Conservation (phyloP, 2,888 invertebrate species). For the Mesorhabditis spiculigera region DNA sequence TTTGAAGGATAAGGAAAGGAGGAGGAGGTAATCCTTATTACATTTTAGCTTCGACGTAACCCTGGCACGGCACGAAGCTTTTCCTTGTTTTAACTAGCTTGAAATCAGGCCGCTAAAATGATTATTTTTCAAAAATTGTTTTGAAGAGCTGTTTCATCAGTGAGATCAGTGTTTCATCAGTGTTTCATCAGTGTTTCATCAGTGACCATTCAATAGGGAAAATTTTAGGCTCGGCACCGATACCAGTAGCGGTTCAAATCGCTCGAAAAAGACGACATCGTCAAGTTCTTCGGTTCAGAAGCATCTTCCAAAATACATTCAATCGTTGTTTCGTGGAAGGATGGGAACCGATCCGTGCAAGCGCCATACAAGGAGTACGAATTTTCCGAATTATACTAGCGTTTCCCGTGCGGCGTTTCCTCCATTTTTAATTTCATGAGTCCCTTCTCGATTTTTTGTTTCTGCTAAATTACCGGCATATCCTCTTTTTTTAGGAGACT, state of each 20-base stretch:
- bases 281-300: constrained; percentile 52
- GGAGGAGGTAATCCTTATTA: constrained; percentile 38
- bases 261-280: constrained; percentile 56
- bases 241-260: constrained; percentile 52
- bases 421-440: constrained; percentile 10
- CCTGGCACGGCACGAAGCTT: background rate
- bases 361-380: constrained; percentile 40
- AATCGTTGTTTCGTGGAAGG: constrained; percentile 54
- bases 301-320: constrained; percentile 56
- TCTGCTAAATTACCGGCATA: too few relatives aligned
- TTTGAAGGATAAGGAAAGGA: constrained; percentile 46
- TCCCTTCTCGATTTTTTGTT: too few relatives aligned
- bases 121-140: background rate
- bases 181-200: too few relatives aligned
- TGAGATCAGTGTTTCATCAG: too few relatives aligned
- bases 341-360: constrained; percentile 58
- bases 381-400: constrained; percentile 12
- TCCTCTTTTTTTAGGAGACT: constrained; percentile 54
- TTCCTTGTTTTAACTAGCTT: too few relatives aligned
- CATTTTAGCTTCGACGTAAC: constrained; percentile 4
- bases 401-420: constrained; percentile 11
- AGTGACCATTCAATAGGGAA: too few relatives aligned
- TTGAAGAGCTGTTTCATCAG: background rate
- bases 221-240: constrained; percentile 53
- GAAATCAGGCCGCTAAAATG: too few relatives aligned